Evolutionary conservation across 2,113 vertebrate genomes (phyloP).

Genomic region (Xiphophorus couchianus): DNA sequence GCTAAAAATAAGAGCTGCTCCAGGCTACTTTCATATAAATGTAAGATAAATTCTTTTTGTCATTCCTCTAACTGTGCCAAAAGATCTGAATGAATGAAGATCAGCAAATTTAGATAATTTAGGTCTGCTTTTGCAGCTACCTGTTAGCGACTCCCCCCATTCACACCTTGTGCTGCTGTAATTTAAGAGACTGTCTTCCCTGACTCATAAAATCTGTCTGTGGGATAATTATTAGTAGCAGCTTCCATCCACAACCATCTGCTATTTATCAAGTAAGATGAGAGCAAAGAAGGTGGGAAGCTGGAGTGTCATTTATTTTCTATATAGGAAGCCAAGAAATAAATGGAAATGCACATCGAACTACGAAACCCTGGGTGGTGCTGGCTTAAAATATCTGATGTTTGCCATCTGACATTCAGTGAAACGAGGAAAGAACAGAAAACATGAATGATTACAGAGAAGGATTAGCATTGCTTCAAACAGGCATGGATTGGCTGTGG

Average conservation of each 20-base stretch:
- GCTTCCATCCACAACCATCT: background rate
- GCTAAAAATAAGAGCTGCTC: too few relatives aligned
- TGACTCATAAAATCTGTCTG: too few relatives aligned
- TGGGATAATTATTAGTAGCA: background rate
- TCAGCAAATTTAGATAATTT: background rate
- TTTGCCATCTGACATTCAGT: background rate
- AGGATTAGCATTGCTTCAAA: background rate
- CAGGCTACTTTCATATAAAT: too few relatives aligned
- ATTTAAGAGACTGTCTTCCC: too few relatives aligned
- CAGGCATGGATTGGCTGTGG: conserved; percentile 2
- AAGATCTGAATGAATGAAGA: background rate
- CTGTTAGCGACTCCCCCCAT: too few relatives aligned
- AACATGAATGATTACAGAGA: background rate
- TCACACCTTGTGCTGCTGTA: too few relatives aligned
- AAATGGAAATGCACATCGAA: background rate
- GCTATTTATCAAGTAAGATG: background rate
- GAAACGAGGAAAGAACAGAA: too few relatives aligned
- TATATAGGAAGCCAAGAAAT: background rate
- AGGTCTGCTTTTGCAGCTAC: too few relatives aligned
- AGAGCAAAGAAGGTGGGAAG: background rate
- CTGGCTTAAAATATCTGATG: background rate
- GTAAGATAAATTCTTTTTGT: background rate
- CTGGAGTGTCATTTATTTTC: background rate
- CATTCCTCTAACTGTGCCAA: background rate
- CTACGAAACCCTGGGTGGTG: background rate